Evolutionary conservation across 2,888 invertebrate genomes (phyloP), one percentile per base, ranked within the genome.

Genomic region (Conistra vaccinii): DNA sequence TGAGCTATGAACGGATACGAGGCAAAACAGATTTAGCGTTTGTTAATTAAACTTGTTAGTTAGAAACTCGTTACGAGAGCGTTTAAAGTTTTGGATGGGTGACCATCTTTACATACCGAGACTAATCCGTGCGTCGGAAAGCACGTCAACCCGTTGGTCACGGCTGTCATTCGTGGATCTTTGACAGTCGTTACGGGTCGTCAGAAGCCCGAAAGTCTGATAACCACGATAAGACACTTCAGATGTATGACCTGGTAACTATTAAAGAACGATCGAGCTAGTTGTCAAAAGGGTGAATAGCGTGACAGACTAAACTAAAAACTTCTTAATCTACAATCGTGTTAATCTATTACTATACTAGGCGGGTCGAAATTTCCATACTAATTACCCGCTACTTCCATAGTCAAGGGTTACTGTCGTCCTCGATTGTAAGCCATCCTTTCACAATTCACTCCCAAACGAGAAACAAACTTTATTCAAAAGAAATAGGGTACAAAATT

Each of bases 361-460:
- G 69, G 63, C 55, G 35, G 84, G 86, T 88, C 83, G 69, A 76
- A 83, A 89, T 87, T 85, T 81, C 80, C 89, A 90, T 90, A 87
- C 74, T 86, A 87, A 89, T 86, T 84, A 81, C 80, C 81, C 67
- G 80, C 61, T 62, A 80, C 80, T 83, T 84, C 76, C 70, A 84
- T 69, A 73, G 66, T 63, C 48, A 60, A 58, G 76, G 69, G 51
- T 78, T 84, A 70, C 73, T 83, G 76, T 66, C 58, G 57, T 61
- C 60, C 78, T 78, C 75, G 70, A 70, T 73, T 83, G 61, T 83
- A 79, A 86, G 72, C 73, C 66, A 81, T 84, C 84, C 77, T 80
- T 81, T 78, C 76, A 85, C 80, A 82, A 77, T 72, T 78, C 65
- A 68, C 58, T 26, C 45, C n/a, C 51, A 69, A 69, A 75, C 60